Conservation (phyloP, 1,140 invertebrate species). For the Drosophila biarmipes region DNA sequence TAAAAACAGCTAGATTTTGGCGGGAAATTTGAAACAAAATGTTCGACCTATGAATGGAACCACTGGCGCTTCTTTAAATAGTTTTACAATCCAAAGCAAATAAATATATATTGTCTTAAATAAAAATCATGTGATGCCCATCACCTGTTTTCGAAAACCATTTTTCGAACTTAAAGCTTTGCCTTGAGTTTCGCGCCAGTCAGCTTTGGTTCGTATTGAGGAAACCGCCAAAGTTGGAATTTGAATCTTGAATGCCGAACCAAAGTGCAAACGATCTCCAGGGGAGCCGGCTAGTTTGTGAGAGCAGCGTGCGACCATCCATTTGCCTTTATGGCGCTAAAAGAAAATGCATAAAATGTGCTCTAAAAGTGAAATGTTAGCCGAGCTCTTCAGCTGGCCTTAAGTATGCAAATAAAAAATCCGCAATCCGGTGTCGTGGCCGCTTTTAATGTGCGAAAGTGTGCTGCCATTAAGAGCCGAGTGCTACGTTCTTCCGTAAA, state of each 20-base stretch:
- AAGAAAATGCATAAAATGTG: constrained; percentile 31
- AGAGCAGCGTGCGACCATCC: not conserved
- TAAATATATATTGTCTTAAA: too few relatives aligned
- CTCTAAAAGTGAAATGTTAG: constrained; percentile 60
- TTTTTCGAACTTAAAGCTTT: constrained; percentile 7
- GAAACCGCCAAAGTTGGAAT: constrained; percentile 1
- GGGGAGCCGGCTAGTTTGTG: not conserved
- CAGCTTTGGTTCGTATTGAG: not conserved
- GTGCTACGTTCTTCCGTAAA: constrained; percentile 14
- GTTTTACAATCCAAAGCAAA: not conserved
- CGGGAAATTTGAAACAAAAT: too few relatives aligned
- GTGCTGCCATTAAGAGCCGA: constrained; percentile 19
- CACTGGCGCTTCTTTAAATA: too few relatives aligned
- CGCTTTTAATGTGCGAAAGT: constrained; percentile 68
- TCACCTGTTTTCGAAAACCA: constrained; percentile 46
- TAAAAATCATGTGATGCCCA: not conserved
- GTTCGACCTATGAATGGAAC: too few relatives aligned
- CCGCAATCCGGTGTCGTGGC: constrained; percentile 30
- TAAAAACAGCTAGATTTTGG: too few relatives aligned
- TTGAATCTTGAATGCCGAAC: not conserved
- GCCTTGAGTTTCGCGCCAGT: not conserved
- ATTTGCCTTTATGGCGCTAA: constrained; percentile 15
- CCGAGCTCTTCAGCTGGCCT: constrained; percentile 25
- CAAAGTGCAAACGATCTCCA: not conserved
- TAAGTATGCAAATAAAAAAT: constrained; percentile 64